Evolutionary conservation across 92 coral and sea anemone species (phyloP).

Genomic region (Parazoanthus atlanticus): DNA sequence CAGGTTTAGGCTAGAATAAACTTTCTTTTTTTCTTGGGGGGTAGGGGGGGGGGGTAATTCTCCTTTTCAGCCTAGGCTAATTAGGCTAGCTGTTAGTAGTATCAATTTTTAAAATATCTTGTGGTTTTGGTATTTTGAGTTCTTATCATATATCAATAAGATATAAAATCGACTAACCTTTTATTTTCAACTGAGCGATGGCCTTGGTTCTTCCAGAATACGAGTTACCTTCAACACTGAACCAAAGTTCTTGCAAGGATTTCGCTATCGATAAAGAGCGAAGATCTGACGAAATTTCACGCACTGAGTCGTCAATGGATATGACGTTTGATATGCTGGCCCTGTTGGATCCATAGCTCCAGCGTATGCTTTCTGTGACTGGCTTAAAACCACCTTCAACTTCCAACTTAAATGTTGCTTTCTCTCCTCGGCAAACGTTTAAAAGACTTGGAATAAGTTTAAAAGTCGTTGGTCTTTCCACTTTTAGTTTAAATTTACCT

Average conservation of each 20-base stretch:
- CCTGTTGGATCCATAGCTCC: slow-evolving; percentile 72
- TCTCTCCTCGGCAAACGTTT: slow-evolving; percentile 64
- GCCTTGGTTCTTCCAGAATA: slow-evolving; percentile 66
- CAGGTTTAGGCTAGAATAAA: no score
- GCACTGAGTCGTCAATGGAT: slow-evolving; percentile 61
- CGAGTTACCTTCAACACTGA: slow-evolving; percentile 74
- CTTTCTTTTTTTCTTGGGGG: no score
- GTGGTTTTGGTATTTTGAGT: neutral
- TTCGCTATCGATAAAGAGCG: slow-evolving; percentile 56
- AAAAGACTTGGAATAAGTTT: slow-evolving; percentile 61
- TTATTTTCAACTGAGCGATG: slow-evolving; percentile 62
- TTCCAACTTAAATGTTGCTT: slow-evolving; percentile 57
- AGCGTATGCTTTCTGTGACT: slow-evolving; percentile 62
- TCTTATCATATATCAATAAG: neutral
- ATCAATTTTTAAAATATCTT: no score
- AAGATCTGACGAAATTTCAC: slow-evolving; percentile 69
- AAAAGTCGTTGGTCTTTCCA: slow-evolving; percentile 69
- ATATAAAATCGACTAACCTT: slow-evolving; percentile 56
- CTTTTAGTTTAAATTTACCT: slow-evolving; percentile 73
- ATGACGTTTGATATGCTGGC: slow-evolving; percentile 45
- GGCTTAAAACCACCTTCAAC: slow-evolving; percentile 72
- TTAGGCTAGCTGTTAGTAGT: no score
- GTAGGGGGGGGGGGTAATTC: no score
- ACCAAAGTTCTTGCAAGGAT: slow-evolving; percentile 55
- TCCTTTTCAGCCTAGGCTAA: no score